A percentile compares a stretch with the other conserved stretches of the same genome.
phyloP scores from a whole-genome alignment of 2,113 vertebrate genomes.

The Puma concolor region DNA sequence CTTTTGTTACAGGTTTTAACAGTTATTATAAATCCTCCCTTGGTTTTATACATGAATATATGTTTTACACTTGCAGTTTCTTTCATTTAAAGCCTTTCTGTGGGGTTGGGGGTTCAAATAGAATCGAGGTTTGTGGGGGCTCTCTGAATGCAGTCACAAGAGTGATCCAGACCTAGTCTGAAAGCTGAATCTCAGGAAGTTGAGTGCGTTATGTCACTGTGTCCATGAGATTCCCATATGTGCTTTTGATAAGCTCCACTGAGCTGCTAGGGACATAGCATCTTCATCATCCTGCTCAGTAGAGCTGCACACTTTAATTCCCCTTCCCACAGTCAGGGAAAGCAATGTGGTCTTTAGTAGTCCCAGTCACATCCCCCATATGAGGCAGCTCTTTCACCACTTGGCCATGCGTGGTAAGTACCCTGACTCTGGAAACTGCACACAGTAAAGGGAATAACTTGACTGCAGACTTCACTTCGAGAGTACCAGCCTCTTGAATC shows the following conservation, averaged over 20 bases:
- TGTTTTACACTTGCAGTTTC: slow-evolving; percentile 58
- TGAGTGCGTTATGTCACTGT: slow-evolving; percentile 58
- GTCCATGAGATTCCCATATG: slow-evolving; percentile 51
- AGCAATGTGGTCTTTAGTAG: slow-evolving; percentile 42
- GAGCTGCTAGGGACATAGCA: slow-evolving; percentile 36
- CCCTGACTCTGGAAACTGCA: not conserved
- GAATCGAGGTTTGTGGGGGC: slow-evolving; percentile 51
- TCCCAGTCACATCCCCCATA: not conserved
- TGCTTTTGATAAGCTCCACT: slow-evolving; percentile 53
- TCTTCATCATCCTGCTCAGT: slow-evolving; percentile 67
- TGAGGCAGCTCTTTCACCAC: not conserved
- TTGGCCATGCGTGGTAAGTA: slow-evolving; percentile 43
- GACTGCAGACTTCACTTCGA: not conserved
- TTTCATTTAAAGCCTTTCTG: slow-evolving; percentile 76
- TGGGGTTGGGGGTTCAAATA: not conserved
- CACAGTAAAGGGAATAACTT: not conserved
- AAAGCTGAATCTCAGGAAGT: slow-evolving; percentile 42
- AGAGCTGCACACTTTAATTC: slow-evolving; percentile 64
- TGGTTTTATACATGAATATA: slow-evolving; percentile 66
- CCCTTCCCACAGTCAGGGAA: slow-evolving; percentile 44
- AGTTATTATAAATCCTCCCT: slow-evolving; percentile 79
- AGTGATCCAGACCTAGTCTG: slow-evolving; percentile 43
- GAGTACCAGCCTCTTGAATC: not conserved
- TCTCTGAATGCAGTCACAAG: slow-evolving; percentile 62
- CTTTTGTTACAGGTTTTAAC: slow-evolving; percentile 90